Percentiles rank a stretch among this genome's conserved stretches.
Conservation (phyloP, 2,888 invertebrate species). For the Marronus borbonicus region DNA sequence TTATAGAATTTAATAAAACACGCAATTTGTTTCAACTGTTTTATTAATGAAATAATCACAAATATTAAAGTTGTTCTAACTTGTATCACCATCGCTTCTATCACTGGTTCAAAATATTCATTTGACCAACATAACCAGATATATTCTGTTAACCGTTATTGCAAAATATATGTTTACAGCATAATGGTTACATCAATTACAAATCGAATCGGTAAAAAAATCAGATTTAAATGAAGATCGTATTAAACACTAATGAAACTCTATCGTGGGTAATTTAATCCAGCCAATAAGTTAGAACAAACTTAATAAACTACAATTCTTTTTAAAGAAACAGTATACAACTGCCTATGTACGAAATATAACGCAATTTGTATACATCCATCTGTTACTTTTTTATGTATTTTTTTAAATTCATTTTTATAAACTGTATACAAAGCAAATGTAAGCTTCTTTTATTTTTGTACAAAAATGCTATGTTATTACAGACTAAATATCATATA, state of each 20-base stretch:
- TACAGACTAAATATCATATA: conserved; percentile 40
- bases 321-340: conserved; percentile 49
- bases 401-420: conserved; percentile 49
- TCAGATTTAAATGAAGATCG: background rate
- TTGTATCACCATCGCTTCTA: conserved; percentile 45
- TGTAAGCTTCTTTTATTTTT: conserved; percentile 48
- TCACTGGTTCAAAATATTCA: conserved; percentile 32
- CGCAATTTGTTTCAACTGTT: conserved; percentile 51
- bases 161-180: conserved; percentile 20
- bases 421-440: conserved; percentile 49
- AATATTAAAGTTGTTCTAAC: conserved; percentile 58
- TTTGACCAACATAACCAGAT: conserved; percentile 38
- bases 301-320: conserved; percentile 49
- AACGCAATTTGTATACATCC: conserved; percentile 48
- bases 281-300: conserved; percentile 50
- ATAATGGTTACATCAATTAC: conserved; percentile 4
- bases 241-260: background rate
- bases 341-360: conserved; percentile 49
- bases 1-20: conserved; percentile 13
- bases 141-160: conserved; percentile 4
- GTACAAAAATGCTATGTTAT: conserved; percentile 49
- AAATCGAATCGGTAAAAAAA: background rate
- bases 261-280: conserved; percentile 17
- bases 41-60: conserved; percentile 64
- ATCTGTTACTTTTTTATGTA: conserved; percentile 25